Percentiles rank a stretch among this genome's conserved stretches.
Evolutionary conservation across 1,140 invertebrate genomes (phyloP).

Genomic region (Phortica variegata): DNA sequence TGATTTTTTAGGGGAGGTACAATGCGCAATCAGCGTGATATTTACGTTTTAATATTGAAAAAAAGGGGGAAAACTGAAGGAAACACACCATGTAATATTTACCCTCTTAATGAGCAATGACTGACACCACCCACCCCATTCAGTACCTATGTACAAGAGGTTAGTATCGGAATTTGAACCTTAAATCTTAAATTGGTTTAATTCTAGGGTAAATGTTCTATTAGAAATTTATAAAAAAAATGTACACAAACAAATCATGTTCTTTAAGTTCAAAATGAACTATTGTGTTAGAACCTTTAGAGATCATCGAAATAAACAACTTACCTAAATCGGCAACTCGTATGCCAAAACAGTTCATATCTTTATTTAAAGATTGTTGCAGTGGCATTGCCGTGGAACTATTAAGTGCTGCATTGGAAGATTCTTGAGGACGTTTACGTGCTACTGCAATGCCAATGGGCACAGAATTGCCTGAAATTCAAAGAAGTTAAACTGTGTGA

Average conservation of each 20-base stretch:
- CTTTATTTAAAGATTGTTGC: constrained; percentile 49
- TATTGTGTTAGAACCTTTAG: too few relatives aligned
- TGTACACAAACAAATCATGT: too few relatives aligned
- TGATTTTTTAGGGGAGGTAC: too few relatives aligned
- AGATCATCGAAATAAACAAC: too few relatives aligned
- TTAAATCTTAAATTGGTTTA: too few relatives aligned
- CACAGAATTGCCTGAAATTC: constrained; percentile 63
- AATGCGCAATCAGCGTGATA: constrained; percentile 5
- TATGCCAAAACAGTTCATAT: constrained; percentile 58
- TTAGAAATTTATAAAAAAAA: too few relatives aligned
- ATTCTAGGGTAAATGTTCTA: too few relatives aligned
- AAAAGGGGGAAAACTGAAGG: constrained; percentile 7
- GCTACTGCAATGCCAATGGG: constrained; percentile 85
- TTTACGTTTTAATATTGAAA: constrained; percentile 15
- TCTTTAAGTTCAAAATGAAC: too few relatives aligned
- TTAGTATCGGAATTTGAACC: too few relatives aligned
- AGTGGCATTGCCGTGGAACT: constrained; percentile 33
- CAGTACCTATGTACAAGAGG: too few relatives aligned
- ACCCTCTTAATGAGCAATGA: constrained; percentile 25
- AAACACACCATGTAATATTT: constrained; percentile 40
- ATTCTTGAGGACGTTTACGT: constrained; percentile 71
- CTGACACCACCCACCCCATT: constrained; percentile 14
- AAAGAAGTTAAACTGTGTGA: neutral
- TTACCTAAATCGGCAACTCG: constrained; percentile 62
- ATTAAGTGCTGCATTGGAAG: constrained; percentile 58